Evolutionary conservation across 2,888 invertebrate genomes (phyloP).

Genomic region (Hipparchia sbordonii): DNA sequence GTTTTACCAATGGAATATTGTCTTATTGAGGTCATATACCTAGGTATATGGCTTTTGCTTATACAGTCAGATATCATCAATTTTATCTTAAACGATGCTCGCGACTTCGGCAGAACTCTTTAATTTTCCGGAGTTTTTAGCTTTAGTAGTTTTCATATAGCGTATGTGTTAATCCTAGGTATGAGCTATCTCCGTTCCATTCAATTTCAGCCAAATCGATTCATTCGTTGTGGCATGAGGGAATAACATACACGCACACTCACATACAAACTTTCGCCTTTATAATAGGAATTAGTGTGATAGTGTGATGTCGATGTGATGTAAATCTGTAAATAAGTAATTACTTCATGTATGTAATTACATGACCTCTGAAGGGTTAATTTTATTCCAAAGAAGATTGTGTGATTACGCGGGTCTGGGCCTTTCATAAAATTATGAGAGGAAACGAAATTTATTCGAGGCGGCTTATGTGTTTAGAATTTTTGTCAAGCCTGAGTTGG

Average conservation of each 20-base stretch:
- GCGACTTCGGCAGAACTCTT: too few relatives aligned
- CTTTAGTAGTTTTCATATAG: too few relatives aligned
- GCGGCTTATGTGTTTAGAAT: background rate
- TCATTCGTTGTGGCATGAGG: too few relatives aligned
- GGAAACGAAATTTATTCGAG: background rate
- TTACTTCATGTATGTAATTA: background rate
- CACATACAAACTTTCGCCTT: too few relatives aligned
- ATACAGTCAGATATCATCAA: background rate
- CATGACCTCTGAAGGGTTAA: background rate
- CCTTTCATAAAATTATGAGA: slow-evolving; percentile 8
- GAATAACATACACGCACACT: too few relatives aligned
- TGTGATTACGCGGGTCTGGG: background rate
- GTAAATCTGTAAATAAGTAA: background rate
- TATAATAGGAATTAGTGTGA: background rate
- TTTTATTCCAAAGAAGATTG: background rate
- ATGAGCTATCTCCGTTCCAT: too few relatives aligned
- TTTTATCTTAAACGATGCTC: background rate
- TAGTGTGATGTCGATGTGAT: background rate
- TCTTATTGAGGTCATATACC: background rate
- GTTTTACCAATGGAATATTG: too few relatives aligned
- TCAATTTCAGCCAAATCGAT: too few relatives aligned
- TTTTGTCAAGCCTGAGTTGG: background rate
- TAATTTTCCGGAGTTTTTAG: too few relatives aligned
- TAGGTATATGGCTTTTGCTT: too few relatives aligned
- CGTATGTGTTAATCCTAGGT: too few relatives aligned